phyloP scores from a whole-genome alignment of 2,888 invertebrate species.

The Pachliopta kotzebuea region DNA sequence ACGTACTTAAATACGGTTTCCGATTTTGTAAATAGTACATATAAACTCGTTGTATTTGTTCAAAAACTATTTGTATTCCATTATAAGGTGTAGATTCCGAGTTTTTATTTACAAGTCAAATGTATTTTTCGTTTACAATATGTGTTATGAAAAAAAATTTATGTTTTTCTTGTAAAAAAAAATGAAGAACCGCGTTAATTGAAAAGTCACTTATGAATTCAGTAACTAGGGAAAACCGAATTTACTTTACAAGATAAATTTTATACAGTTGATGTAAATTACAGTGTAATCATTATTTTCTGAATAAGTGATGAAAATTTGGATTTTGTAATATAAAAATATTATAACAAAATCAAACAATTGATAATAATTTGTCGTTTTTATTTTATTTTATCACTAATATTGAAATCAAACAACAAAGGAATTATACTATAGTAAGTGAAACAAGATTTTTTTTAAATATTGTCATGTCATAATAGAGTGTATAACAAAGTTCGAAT shows the following conservation, averaged over 20 bases:
- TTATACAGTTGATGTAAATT: conserved; percentile 5
- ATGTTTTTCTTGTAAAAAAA: background rate
- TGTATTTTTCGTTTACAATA: background rate
- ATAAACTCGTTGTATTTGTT: background rate
- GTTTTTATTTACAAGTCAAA: conserved; percentile 1
- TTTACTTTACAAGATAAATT: conserved; percentile 3
- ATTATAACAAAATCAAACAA: no score
- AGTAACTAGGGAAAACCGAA: conserved; percentile 14
- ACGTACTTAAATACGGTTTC: no score
- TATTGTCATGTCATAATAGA: no score
- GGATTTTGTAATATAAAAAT: background rate
- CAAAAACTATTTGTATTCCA: background rate
- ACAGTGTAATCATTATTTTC: conserved; percentile 2
- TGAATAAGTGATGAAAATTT: background rate
- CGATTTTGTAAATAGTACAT: background rate
- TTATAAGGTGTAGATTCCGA: background rate
- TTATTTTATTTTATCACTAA: no score
- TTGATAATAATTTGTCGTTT: no score
- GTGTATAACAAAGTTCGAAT: no score
- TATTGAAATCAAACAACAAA: no score
- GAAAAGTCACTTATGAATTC: conserved; percentile 8
- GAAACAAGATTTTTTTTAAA: no score
- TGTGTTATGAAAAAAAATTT: background rate
- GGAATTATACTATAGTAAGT: no score
- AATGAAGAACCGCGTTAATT: background rate